Percentiles rank a stretch among this genome's conserved stretches.
Conservation (phyloP, 1,140 invertebrate species). For the Drosophila auraria region DNA sequence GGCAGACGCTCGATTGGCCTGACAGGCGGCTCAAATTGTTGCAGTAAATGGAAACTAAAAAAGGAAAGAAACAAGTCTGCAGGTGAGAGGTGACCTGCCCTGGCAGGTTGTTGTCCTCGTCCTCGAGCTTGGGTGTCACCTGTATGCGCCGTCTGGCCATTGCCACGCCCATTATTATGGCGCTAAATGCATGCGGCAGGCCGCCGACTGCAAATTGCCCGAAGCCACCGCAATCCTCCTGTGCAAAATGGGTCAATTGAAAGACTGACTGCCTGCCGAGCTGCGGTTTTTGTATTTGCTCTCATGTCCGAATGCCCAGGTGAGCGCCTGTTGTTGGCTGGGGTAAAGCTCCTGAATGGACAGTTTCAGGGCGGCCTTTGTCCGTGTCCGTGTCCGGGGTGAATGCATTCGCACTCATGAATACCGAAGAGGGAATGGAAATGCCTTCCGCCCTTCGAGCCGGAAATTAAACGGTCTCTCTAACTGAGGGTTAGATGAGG, state of each 20-base stretch:
- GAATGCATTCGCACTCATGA: constrained; percentile 49
- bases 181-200: constrained; percentile 20
- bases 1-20: constrained; percentile 51
- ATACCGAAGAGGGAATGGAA: constrained; percentile 18
- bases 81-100: constrained; percentile 24
- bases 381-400: constrained; percentile 12
- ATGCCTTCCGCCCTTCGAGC: constrained; percentile 23
- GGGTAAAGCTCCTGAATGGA: constrained; percentile 1
- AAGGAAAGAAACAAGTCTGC: not conserved
- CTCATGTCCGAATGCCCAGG: constrained; percentile 12
- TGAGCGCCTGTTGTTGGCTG: not conserved
- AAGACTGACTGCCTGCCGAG: constrained; percentile 16
- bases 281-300: constrained; percentile 28
- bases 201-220: constrained; percentile 31
- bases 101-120: constrained; percentile 73
- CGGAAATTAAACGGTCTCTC: constrained; percentile 23
- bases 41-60: constrained; percentile 19
- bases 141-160: constrained; percentile 31
- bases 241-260: constrained; percentile 71
- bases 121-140: constrained; percentile 36
- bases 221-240: constrained; percentile 2
- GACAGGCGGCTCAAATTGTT: constrained; percentile 35
- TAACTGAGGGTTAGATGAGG: constrained; percentile 5
- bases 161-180: constrained; percentile 55
- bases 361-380: constrained; percentile 21